These are phyloP conservation scores for Cavia porcellus DNA, from an alignment of 2,113 vertebrate genomes.

Conservation along the genomic window DNA sequence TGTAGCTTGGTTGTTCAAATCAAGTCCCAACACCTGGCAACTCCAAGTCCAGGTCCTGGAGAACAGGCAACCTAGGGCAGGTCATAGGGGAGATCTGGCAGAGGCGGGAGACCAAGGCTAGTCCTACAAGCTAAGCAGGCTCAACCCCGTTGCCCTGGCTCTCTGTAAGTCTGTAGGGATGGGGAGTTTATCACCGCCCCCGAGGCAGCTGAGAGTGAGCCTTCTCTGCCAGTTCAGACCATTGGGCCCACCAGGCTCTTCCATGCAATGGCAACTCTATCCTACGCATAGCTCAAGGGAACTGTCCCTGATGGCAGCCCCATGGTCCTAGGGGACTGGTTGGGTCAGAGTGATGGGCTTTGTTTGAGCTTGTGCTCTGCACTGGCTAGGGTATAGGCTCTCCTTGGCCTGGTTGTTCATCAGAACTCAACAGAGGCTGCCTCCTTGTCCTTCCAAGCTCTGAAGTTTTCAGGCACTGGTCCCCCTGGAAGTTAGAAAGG, in stretches of 20 bases:
- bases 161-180: neutral
- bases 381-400: neutral
- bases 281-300: neutral
- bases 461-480: neutral
- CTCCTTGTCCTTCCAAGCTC: neutral
- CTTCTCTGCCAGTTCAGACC: neutral
- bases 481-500: neutral
- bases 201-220: neutral
- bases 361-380: neutral
- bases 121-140: neutral
- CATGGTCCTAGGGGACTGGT: neutral
- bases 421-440: neutral
- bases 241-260: neutral
- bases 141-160: neutral
- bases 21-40: neutral
- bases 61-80: too few relatives aligned
- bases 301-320: neutral
- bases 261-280: neutral
- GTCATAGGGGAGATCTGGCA: neutral
- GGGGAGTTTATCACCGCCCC: too few relatives aligned
- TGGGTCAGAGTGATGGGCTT: neutral
- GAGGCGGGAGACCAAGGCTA: too few relatives aligned
- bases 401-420: rapidly evolving
- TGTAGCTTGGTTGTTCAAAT: neutral
- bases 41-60: neutral